phyloP scores from a whole-genome alignment of 2,888 invertebrate genomes.

The Cheilosia grossa region DNA sequence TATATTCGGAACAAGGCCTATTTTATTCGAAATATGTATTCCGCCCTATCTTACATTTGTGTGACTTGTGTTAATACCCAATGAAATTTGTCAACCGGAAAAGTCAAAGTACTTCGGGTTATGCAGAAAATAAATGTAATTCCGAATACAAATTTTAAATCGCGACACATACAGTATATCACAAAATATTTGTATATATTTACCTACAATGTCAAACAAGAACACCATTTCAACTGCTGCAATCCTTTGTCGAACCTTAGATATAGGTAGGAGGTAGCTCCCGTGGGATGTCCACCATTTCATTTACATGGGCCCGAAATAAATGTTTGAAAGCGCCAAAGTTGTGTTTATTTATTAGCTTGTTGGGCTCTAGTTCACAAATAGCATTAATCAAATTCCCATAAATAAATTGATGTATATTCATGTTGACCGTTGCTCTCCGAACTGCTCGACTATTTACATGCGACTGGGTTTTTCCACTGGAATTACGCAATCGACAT shows the following conservation, averaged over 20 bases:
- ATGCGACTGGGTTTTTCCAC: background rate
- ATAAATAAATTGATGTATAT: constrained; percentile 21
- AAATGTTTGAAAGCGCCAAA: background rate
- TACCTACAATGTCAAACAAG: background rate
- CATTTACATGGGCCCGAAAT: background rate
- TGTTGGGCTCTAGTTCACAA: background rate
- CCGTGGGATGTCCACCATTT: background rate
- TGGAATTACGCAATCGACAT: constrained; percentile 8
- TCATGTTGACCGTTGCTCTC: constrained; percentile 12
- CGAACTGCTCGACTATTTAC: background rate
- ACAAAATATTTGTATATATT: too few species aligned
- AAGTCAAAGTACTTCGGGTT: too few species aligned
- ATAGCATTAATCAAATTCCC: constrained; percentile 16
- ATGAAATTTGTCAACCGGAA: too few species aligned
- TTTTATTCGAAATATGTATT: too few species aligned
- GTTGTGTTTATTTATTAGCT: constrained; percentile 2
- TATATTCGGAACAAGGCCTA: too few species aligned
- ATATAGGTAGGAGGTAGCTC: background rate
- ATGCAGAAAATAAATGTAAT: too few species aligned
- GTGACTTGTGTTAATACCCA: too few species aligned
- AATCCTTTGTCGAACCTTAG: background rate
- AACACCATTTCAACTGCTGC: background rate
- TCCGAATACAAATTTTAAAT: too few species aligned
- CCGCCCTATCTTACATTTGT: too few species aligned
- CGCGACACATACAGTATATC: too few species aligned